Conservation (phyloP, 2,888 invertebrate genomes). For the Salticus scenicus region DNA sequence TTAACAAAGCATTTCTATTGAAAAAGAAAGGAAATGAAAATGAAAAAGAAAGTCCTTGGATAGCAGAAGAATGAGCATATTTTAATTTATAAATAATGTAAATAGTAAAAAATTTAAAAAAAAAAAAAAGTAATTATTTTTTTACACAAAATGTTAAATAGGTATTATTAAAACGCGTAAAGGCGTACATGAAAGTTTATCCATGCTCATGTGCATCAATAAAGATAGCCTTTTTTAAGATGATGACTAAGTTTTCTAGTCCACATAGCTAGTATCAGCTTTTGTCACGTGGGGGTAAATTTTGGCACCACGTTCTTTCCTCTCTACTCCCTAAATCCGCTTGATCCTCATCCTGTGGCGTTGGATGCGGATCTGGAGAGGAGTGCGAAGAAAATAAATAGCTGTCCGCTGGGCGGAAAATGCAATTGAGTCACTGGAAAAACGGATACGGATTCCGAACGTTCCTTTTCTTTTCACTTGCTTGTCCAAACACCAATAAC, state of each 20-base stretch:
- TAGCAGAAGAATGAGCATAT: no score
- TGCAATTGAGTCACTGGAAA: slow-evolving; percentile 53
- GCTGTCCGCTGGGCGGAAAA: slow-evolving; percentile 62
- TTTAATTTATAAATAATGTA: no score
- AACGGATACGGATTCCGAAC: slow-evolving; percentile 12
- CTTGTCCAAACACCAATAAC: slow-evolving; percentile 51
- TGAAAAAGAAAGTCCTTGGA: no score
- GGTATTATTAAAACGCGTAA: no score
- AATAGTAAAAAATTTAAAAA: no score
- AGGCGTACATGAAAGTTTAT: no score
- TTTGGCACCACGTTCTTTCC: not conserved
- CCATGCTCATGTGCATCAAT: no score
- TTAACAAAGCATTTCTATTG: no score
- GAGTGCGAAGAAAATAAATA: slow-evolving; percentile 57
- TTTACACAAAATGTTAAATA: no score
- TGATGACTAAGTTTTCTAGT: slow-evolving; percentile 1
- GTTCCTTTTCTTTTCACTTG: slow-evolving; percentile 26
- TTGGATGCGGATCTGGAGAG: slow-evolving; percentile 23
- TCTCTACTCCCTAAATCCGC: not conserved
- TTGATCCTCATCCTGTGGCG: not conserved
- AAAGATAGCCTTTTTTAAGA: not conserved
- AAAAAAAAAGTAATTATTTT: no score
- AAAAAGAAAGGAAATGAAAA: no score
- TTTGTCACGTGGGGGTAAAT: not conserved
- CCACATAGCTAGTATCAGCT: not conserved